phyloP scores from a whole-genome alignment of 2,113 vertebrate genomes.

The Parotia lawesii region DNA sequence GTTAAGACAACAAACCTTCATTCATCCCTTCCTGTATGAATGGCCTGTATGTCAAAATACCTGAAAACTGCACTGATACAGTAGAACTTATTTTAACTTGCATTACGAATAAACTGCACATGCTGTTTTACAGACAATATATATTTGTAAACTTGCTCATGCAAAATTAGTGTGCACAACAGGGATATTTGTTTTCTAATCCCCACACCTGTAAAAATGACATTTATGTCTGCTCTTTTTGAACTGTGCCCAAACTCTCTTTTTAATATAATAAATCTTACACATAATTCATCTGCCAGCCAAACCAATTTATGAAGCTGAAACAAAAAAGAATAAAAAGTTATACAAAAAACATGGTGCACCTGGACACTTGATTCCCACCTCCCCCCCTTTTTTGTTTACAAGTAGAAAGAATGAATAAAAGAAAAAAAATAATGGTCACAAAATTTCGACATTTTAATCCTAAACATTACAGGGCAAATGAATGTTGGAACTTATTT shows the following conservation, averaged over 20 bases:
- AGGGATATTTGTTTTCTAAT: conserved; percentile 57
- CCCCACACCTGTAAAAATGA: conserved; percentile 66
- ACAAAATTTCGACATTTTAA: conserved; percentile 80
- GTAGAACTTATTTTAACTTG: conserved; percentile 68
- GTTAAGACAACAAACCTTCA: conserved; percentile 42
- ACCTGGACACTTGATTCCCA: neutral
- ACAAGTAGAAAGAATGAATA: conserved; percentile 60
- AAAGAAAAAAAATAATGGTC: conserved; percentile 74
- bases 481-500: conserved; percentile 72
- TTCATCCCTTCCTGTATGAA: conserved; percentile 11
- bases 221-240: conserved; percentile 50
- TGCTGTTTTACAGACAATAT: conserved; percentile 79
- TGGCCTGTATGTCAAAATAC: conserved; percentile 60
- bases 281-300: conserved; percentile 67
- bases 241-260: conserved; percentile 62
- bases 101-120: conserved; percentile 76
- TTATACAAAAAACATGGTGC: conserved; percentile 71
- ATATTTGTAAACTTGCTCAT: conserved; percentile 81
- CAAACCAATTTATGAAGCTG: conserved; percentile 71
- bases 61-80: conserved; percentile 69
- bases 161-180: conserved; percentile 76
- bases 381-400: conserved; percentile 16
- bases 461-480: conserved; percentile 81
- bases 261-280: conserved; percentile 69
- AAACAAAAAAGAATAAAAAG: conserved; percentile 67